phyloP scores from a whole-genome alignment of 2,888 invertebrate species.

The Aphidoletes aphidimyza region DNA sequence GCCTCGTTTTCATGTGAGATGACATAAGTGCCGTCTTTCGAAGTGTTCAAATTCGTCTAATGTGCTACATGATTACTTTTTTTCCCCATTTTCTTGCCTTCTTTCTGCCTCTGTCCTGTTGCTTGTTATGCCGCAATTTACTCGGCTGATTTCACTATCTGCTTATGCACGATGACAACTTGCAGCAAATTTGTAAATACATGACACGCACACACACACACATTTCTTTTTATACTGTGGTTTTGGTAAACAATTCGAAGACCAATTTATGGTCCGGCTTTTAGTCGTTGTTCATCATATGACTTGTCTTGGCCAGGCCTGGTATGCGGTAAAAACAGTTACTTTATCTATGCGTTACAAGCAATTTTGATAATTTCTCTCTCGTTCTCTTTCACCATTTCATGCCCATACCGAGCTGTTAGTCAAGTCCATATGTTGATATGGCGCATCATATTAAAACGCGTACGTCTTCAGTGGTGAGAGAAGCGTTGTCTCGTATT shows the following conservation, averaged over 20 bases:
- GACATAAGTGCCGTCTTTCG: slow-evolving; percentile 15
- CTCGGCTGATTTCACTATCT: background rate
- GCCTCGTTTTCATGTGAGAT: background rate
- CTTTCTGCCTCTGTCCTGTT: background rate
- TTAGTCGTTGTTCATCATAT: background rate
- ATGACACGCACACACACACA: background rate
- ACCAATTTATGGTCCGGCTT: background rate
- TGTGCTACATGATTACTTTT: background rate
- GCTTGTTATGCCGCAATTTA: background rate
- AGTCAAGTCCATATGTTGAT: background rate
- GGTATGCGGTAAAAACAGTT: no score
- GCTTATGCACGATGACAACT: background rate
- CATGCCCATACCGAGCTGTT: background rate
- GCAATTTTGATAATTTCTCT: background rate
- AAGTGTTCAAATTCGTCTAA: slow-evolving; percentile 18
- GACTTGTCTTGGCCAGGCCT: background rate
- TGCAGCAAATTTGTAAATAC: background rate
- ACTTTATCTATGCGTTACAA: background rate
- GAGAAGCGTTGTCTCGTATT: no score
- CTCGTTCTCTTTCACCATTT: background rate
- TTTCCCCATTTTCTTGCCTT: background rate
- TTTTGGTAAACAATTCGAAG: background rate
- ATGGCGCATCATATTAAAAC: background rate
- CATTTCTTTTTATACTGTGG: background rate
- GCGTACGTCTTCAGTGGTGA: background rate